A percentile compares a stretch with the other conserved stretches of the same genome.
phyloP scores from a whole-genome alignment of 2,113 vertebrate species.

The Geococcyx californianus region DNA sequence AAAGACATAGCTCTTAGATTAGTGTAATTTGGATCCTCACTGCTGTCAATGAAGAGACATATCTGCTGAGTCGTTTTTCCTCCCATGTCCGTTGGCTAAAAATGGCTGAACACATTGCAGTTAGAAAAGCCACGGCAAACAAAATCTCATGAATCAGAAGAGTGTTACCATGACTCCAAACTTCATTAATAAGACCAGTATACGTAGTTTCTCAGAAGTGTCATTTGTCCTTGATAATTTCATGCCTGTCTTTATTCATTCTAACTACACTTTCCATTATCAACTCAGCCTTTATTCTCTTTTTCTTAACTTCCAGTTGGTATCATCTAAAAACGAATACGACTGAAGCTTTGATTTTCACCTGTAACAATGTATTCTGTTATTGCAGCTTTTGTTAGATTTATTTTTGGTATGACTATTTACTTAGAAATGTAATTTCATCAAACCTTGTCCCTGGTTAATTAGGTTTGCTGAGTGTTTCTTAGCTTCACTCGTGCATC shows the following conservation, averaged over 20 bases:
- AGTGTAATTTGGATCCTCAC: neutral
- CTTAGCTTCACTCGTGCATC: neutral
- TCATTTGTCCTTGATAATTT: neutral
- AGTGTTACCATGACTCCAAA: neutral
- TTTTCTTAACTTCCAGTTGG: neutral
- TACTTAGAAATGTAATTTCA: neutral
- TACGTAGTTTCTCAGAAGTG: neutral
- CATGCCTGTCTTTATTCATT: neutral
- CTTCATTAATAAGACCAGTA: neutral
- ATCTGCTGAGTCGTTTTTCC: no score
- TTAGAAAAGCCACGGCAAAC: neutral
- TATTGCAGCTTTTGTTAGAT: neutral
- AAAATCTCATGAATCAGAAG: neutral
- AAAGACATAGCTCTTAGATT: neutral
- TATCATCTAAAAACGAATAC: neutral
- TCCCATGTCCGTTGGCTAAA: neutral
- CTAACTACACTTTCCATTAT: neutral
- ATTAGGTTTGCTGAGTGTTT: neutral
- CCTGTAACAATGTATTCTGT: neutral
- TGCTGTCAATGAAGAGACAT: neutral
- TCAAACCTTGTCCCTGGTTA: neutral
- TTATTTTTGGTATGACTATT: neutral
- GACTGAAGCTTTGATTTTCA: neutral
- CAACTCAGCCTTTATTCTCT: neutral
- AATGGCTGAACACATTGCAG: neutral